These are phyloP conservation scores for Malurus splendens DNA, from an alignment of 2,797 vertebrate genomes.

Conservation along the genomic window DNA sequence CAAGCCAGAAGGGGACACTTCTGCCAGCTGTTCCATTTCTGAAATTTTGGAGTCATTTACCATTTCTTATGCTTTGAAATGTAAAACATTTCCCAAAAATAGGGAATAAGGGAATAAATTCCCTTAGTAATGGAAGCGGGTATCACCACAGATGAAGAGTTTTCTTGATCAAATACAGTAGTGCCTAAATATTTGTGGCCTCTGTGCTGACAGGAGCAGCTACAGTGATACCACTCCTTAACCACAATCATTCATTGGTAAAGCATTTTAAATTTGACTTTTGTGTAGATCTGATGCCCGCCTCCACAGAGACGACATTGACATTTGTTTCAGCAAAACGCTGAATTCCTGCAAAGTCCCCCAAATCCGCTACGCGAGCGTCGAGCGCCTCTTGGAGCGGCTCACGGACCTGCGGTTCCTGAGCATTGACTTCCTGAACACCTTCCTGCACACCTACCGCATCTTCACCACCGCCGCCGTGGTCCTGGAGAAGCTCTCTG, in stretches of 20 bases:
- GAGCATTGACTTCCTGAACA: conserved; percentile 98
- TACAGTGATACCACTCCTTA: background rate
- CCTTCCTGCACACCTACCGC: conserved; percentile 96
- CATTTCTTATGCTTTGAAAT: background rate
- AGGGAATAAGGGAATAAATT: background rate
- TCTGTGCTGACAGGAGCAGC: background rate
- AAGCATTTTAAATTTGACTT: background rate
- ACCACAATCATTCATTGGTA: background rate
- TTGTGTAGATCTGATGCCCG: conserved; percentile 88
- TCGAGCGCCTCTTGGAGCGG: conserved; percentile 92
- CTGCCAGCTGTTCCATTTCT: background rate
- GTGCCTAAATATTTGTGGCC: background rate
- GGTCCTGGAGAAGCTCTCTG: conserved; percentile 92
- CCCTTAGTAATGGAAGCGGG: background rate
- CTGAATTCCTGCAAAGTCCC: conserved; percentile 99
- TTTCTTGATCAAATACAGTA: background rate
- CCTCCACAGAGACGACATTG: conserved; percentile 94
- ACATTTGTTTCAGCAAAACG: conserved; percentile 99
- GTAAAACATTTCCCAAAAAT: background rate
- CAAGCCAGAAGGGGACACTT: background rate
- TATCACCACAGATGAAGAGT: background rate
- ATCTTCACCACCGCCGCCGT: conserved; percentile 91
- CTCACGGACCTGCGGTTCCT: conserved; percentile 95
- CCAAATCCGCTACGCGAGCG: conserved; percentile 94
- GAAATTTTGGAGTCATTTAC: background rate